These are phyloP conservation scores for Alca torda DNA, from an alignment of 2,797 vertebrate genomes.

Conservation along the genomic window DNA sequence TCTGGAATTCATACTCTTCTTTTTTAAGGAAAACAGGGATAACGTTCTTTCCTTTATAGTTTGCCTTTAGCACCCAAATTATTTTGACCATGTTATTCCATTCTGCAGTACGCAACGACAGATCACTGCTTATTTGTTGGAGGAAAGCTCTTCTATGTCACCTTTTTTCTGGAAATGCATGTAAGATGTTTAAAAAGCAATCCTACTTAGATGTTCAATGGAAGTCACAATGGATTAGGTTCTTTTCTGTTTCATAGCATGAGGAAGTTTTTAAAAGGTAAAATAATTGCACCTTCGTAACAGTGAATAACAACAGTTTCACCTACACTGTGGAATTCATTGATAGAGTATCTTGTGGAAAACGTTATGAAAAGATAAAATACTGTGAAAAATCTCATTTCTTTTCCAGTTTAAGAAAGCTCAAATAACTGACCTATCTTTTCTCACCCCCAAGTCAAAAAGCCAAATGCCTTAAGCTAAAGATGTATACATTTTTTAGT, in stretches of 20 bases:
- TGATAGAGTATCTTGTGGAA: neutral
- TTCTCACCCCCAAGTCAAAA: neutral
- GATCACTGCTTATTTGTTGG: neutral
- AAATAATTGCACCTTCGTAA: neutral
- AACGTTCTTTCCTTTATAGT: neutral
- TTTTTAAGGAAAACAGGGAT: neutral
- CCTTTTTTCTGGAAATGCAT: neutral
- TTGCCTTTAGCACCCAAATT: neutral
- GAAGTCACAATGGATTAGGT: neutral
- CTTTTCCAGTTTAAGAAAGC: neutral
- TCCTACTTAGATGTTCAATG: neutral
- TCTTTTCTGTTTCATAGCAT: neutral
- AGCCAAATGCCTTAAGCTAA: neutral
- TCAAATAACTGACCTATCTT: neutral
- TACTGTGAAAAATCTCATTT: neutral
- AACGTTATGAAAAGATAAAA: neutral
- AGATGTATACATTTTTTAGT: neutral
- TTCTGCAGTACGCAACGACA: neutral
- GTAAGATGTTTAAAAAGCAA: neutral
- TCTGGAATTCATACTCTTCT: neutral
- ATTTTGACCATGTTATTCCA: neutral
- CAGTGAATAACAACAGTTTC: neutral
- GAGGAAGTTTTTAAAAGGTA: neutral
- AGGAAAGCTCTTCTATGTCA: neutral
- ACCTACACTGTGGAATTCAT: neutral